Conservation (phyloP, 2,888 invertebrate genomes). For the Campoplex nolae region DNA sequence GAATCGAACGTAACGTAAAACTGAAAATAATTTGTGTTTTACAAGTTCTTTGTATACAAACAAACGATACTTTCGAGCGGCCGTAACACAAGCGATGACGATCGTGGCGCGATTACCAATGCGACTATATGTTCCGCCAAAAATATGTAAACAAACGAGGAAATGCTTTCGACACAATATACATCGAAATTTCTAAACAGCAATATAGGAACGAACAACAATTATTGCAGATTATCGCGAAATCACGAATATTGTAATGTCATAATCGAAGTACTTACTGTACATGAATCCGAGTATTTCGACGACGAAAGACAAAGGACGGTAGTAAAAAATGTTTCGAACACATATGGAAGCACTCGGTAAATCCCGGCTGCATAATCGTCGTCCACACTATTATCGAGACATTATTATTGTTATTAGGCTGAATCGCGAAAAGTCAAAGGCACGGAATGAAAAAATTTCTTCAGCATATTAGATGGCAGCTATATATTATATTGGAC, state of each 20-base stretch:
- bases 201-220: neutral
- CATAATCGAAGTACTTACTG: conserved; percentile 16
- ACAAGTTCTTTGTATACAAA: neutral
- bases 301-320: neutral
- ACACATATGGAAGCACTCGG: conserved; percentile 24
- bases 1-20: neutral
- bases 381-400: neutral
- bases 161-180: neutral
- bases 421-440: neutral
- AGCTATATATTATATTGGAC: conserved; percentile 5
- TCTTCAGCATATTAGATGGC: neutral
- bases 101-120: neutral
- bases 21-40: neutral
- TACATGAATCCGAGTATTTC: conserved; percentile 16
- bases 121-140: neutral
- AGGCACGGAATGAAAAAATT: neutral
- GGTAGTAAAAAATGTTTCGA: conserved; percentile 16
- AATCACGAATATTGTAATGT: neutral
- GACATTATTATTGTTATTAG: neutral
- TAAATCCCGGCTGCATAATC: conserved; percentile 26
- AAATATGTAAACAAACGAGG: conserved; percentile 5
- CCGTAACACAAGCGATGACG: neutral
- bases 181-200: neutral
- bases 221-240: neutral
- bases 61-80: neutral